Base-by-base conservation (phyloP, 2,113 vertebrate genomes). In the Alces alces region DNA sequence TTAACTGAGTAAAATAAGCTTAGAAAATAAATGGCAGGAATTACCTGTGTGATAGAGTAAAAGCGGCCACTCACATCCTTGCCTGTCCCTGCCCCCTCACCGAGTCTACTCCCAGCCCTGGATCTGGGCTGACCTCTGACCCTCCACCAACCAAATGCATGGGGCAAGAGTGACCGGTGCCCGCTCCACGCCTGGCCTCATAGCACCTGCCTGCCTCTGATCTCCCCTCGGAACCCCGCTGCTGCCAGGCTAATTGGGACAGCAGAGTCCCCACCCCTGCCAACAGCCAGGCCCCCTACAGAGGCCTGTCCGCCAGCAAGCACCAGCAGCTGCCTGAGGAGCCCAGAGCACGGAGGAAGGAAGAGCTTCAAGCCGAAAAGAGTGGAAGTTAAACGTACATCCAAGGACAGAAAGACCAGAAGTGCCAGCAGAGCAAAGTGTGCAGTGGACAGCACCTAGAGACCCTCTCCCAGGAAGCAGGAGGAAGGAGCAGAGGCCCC, bases 401-500 rank as follows among this genome's bases (percentile, higher is more conserved):
- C 43, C 17, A 7, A 5, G 33, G 5, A 36, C 52, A n/a, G n/a
- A 4, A 66, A 43, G 64, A 15, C 43, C 66, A 15, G 33, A 36
- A 7, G 1, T 3, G 45, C 58, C 43, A 47, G 66, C 36, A 30
- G 19, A 52, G 6, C 5, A 3, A 33, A 17, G 17, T 15, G 19
- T 1, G 14, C n/a, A 19, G 2, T 0, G 21, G 1, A 7, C 50
- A 15, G 16, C 47, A 28, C 1, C 4, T 6, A 17, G 43, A 76
- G 6, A 1, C 3, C 15, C 2, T 2, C 28, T 33, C 43, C 2
- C 16, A 1, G 6, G 0, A 8, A 8, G 39, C 33, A 17, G 2
- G 36, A 57, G 6, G 17, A 11, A 50, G 6, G 16, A 4, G 28
- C 45, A 50, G 45, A 5, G 76, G 3, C 43, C 43, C 7, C 27